These are phyloP conservation scores for Neomorphus geoffroyi DNA, from an alignment of 2,797 vertebrate genomes.

Conservation along the genomic window DNA sequence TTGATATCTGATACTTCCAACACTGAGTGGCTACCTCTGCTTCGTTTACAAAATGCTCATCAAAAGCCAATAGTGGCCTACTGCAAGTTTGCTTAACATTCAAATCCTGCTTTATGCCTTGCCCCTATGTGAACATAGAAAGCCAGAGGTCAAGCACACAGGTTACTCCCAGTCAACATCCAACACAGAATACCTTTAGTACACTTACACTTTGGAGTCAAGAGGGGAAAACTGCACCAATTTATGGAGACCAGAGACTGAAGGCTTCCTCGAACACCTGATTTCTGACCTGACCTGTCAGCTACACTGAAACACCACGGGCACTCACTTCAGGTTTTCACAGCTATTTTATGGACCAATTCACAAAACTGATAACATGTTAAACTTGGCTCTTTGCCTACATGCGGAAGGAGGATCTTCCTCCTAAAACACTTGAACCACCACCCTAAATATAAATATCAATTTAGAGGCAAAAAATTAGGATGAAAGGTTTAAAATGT, in stretches of 20 bases:
- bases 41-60: neutral
- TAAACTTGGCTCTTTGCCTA: neutral
- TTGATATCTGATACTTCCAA: neutral
- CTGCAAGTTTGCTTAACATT: neutral
- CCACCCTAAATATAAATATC: neutral
- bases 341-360: neutral
- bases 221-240: neutral
- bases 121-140: neutral
- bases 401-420: neutral
- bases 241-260: neutral
- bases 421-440: neutral
- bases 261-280: neutral
- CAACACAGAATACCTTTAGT: neutral
- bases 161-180: neutral
- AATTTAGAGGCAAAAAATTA: neutral
- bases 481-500: neutral
- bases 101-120: neutral
- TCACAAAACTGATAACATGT: neutral
- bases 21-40: neutral
- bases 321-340: neutral
- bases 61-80: neutral
- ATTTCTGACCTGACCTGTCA: neutral
- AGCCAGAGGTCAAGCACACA: neutral
- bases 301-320: fast-evolving
- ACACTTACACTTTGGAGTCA: neutral